A percentile compares a stretch with the other conserved stretches of the same genome.
phyloP scores from a whole-genome alignment of 2,888 invertebrate species.

The Ormyrus pomaceus region DNA sequence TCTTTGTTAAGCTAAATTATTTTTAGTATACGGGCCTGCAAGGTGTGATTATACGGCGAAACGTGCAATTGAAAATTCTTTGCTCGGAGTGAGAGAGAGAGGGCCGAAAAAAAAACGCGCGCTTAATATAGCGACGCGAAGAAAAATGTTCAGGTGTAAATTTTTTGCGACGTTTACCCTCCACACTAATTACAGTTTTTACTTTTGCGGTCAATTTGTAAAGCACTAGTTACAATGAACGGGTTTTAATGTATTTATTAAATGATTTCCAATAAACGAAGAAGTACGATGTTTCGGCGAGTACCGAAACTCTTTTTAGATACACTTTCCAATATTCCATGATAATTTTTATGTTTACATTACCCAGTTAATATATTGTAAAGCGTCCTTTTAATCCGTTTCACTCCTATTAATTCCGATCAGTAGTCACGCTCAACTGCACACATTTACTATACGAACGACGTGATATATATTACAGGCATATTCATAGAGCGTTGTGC shows the following conservation, averaged over 20 bases:
- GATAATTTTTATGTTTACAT: too few relatives aligned
- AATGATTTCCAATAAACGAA: too few relatives aligned
- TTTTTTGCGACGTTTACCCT: too few relatives aligned
- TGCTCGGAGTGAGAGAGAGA: neutral
- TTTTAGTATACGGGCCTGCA: neutral
- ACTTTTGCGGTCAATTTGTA: neutral
- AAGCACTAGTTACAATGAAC: too few relatives aligned
- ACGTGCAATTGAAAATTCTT: slow-evolving; percentile 19
- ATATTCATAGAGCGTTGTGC: slow-evolving; percentile 11
- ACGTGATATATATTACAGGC: neutral
- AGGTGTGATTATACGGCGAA: neutral
- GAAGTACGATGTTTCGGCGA: too few relatives aligned
- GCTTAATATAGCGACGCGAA: too few relatives aligned
- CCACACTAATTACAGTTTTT: neutral
- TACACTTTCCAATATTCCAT: too few relatives aligned
- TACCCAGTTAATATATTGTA: neutral
- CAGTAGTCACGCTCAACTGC: neutral
- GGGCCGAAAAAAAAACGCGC: neutral
- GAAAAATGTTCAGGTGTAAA: too few relatives aligned
- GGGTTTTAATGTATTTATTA: too few relatives aligned
- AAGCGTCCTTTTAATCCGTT: neutral
- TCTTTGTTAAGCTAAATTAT: neutral
- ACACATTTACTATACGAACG: neutral
- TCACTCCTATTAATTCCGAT: neutral
- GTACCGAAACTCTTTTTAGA: too few relatives aligned